These are phyloP conservation scores for Pseudopleuronectes americanus DNA, from an alignment of 2,797 vertebrate species.

Conservation along the genomic window DNA sequence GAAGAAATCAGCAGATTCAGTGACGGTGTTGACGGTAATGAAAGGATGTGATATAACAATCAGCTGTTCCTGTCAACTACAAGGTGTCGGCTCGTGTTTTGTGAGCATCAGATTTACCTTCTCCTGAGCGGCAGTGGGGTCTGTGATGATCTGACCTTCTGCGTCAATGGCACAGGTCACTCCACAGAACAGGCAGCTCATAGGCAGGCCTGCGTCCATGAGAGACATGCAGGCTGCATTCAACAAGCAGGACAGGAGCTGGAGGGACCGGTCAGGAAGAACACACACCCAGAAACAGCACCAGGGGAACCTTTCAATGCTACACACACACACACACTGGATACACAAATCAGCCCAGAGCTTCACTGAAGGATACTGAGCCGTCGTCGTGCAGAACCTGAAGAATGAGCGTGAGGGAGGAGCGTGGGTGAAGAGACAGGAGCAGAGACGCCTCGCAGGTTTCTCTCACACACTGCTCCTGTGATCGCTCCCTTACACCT, in stretches of 20 bases:
- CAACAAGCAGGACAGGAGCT: constrained; percentile 90
- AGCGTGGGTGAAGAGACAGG: constrained; percentile 88
- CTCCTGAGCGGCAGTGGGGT: constrained; percentile 88
- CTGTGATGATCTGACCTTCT: constrained; percentile 84
- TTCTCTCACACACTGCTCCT: constrained; percentile 89
- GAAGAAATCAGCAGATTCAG: neutral
- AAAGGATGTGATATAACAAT: neutral
- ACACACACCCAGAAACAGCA: constrained; percentile 4
- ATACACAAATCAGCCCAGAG: neutral
- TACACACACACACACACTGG: too few species aligned
- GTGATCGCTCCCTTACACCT: constrained; percentile 88
- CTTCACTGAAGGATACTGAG: constrained; percentile 88
- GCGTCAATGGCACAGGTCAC: constrained; percentile 88
- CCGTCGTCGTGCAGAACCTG: constrained; percentile 90
- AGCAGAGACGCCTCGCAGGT: constrained; percentile 89
- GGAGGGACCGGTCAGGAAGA: constrained; percentile 54
- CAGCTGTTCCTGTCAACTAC: too few species aligned
- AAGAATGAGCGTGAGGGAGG: constrained; percentile 89
- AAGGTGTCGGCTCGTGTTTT: neutral
- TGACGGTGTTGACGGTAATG: neutral
- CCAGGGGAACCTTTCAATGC: neutral
- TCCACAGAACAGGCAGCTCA: constrained; percentile 90
- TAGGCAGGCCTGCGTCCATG: constrained; percentile 91
- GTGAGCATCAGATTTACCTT: constrained; percentile 78
- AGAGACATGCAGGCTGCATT: constrained; percentile 92